Evolutionary conservation across 2,797 vertebrate species (phyloP), one percentile per base, ranked within the genome.

Genomic region (Diglossa cyanea): DNA sequence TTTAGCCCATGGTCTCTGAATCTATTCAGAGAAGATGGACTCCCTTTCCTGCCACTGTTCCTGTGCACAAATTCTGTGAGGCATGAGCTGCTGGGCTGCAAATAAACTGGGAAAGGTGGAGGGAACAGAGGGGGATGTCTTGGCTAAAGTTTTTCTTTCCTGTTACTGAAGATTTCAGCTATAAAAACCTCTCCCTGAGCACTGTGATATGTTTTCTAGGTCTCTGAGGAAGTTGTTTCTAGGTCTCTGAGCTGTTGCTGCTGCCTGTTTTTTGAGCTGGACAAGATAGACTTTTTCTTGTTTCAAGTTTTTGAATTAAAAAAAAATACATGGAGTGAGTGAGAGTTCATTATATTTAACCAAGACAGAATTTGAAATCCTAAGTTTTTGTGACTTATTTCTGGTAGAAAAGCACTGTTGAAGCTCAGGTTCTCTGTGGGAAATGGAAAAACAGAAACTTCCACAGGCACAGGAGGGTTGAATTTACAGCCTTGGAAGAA

Each of bases 1-100:
- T 31, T 15, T 33, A 31, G 51, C 8, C 45, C 14, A 6, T 5
- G 55, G 31, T 6, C 62, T 66, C 37, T 15, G 61, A 8, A 9
- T 14, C 26, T 4, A 0, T 7, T 26, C 33, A 6, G 14, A 19
- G 48, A 11, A 76, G 33, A 37, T 24, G 74, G 12, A 10, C 25
- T 73, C 35, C 51, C 33, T n/a, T 23, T 7, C 14, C 17, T 85
- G 75, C 30, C 21, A 31, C 18, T 31, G 24, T 31, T 89, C 28
- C 42, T 0, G 0, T 2, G 19, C 8, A 21, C 16, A 39, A 5
- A 39, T n/a, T 25, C 48, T 25, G 42, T 20, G 23, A 40, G 19
- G 6, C 10, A 11, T 60, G 55, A 50, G 31, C 17, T 58, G 40
- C 65, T 72, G 75, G 47, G 70, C 20, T 57, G 75, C 35, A 60